Evolutionary conservation across 2,113 vertebrate species (phyloP).

Genomic region (Indicator indicator): DNA sequence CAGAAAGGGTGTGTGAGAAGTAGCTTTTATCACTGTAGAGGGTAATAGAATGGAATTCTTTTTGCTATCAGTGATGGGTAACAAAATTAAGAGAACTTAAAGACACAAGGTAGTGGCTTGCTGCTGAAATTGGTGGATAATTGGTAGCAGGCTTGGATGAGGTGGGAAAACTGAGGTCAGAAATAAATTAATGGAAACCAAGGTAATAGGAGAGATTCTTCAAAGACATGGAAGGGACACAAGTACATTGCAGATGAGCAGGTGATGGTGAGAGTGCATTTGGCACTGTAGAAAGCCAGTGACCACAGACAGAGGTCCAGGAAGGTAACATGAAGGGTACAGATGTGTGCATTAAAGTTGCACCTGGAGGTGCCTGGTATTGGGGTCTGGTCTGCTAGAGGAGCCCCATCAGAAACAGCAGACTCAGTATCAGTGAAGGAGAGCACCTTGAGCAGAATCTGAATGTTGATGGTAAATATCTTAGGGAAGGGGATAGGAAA

Average conservation of each 20-base stretch:
- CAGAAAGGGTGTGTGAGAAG: not conserved
- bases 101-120: not conserved
- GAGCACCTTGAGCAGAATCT: not conserved
- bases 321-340: not conserved
- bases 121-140: not conserved
- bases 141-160: not conserved
- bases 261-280: not conserved
- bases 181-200: not conserved
- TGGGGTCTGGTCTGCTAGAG: not conserved
- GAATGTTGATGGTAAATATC: not conserved
- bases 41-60: not conserved
- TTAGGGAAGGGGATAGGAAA: not conserved
- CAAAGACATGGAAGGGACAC: not conserved
- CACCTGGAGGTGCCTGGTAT: not conserved
- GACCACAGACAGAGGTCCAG: not conserved
- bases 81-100: not conserved
- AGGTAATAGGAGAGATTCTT: not conserved
- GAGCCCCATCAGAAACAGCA: not conserved
- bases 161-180: not conserved
- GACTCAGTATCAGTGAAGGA: not conserved
- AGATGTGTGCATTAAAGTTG: not conserved
- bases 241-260: not conserved
- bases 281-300: not conserved
- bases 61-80: not conserved
- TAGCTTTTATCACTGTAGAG: not conserved